Base-by-base conservation (phyloP, 30 jellyfish, hydroid and myxozoan species). In the Sanderia malayensis region DNA sequence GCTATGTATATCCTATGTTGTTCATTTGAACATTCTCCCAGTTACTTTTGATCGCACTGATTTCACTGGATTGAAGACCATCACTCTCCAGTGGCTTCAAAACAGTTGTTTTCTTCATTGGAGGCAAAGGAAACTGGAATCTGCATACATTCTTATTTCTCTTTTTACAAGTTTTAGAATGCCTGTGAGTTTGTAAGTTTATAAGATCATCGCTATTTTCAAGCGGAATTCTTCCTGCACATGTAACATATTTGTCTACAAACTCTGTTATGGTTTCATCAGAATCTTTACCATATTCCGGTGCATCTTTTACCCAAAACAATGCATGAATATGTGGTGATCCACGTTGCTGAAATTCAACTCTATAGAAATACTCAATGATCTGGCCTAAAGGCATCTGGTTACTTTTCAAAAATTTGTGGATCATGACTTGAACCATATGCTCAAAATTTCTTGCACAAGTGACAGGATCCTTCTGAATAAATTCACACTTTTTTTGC, bases 151-250 rank as follows among this genome's bases (percentile, higher is more conserved):
- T 66, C 3, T 79, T 19, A 25, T 28, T 13, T 22, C 33, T 31
- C 44, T 67, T 79, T 79, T 57, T 46, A 44, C 92, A 79, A 17
- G 92, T 44, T 67, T 79, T 79, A 1, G 92, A 46, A 46, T 79
- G 92, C 3, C 86, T 76, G 46, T 79, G 92, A 32, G 19, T 41
- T 44, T 80, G 92, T 10, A 15, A 41, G 52, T 23, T 13, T 9
- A 67, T 30, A 41, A 78, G 6, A 4, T 37, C 89, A 4, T 37
- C 89, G 19, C 13, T 20, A 15, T n/a, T 30, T 17, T 34, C 70
- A 67, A 18, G 21, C 2, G 19, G 22, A 44, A 11, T 6, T 17
- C 9, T 21, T 44, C 23, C 23, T n/a, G 19, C 73, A 28, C 63
- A 28, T 55, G 57, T 45, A 47, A 46, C 77, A 71, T 71, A 71